Evolutionary conservation across 2,113 vertebrate genomes (phyloP), one percentile per base, ranked within the genome.

Genomic region (Actinemys pallida): DNA sequence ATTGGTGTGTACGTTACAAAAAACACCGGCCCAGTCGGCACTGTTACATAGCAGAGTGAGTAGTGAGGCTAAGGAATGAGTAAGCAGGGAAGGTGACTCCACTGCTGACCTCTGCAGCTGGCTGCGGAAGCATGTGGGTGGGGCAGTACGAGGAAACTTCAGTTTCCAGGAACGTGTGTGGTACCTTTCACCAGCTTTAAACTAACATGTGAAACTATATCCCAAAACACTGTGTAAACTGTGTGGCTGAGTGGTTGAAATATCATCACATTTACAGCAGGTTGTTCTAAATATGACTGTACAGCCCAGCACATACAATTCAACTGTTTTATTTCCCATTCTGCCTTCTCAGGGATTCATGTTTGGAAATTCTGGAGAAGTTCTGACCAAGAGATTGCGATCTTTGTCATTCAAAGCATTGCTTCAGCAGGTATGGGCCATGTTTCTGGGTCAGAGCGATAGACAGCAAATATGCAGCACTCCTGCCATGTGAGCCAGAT

Each of bases 331-430:
- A 22, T 10, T 82, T 84, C 17, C 56, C 17, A 25, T 75, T 13
- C 59, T 86, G 49, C 86, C 92, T 65, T 82, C 88, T 5, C 89
- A 98, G 98, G 98, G 98, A n/a, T 98, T 95, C 91, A 97, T 98
- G 96, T 99, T 98, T 98, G 98, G 96, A 78, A 98, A 97, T 90
- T 97, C 98, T 87, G 98, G 98, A 24, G 98, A 98, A 96, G 92
- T 95, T 16, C 93, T 98, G 56, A 98, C 98, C 1, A 97, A 97
- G 97, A 97, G 98, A 81, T 92, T 98, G 87, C 97, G 98, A n/a
- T 97, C 94, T 35, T 93, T 97, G 91, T 97, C 97, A 89, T 98
- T 99, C 94, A 97, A 95, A 88, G 97, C 98, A 49, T 96, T 98
- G 78, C 93, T 98, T 88, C 95, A 97, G 96, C 98, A 98, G 98